Conservation (phyloP, 2,888 invertebrate genomes). For the Drosophila austrosaltans region DNA sequence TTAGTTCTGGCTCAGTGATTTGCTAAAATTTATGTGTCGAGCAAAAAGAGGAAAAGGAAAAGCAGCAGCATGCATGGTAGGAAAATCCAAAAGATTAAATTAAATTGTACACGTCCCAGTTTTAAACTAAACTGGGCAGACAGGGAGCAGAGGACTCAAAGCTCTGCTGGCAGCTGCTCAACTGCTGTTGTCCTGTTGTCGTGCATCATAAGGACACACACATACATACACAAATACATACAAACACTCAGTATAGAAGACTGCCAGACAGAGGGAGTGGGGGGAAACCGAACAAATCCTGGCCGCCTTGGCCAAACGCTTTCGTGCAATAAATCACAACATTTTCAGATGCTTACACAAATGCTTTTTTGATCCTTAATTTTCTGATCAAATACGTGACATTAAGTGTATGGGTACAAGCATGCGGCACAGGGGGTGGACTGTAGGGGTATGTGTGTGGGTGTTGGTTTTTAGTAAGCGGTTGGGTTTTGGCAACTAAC, state of each 20-base stretch:
- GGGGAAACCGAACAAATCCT: slow-evolving; percentile 1
- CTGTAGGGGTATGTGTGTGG: background rate
- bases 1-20: slow-evolving; percentile 51
- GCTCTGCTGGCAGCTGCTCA: slow-evolving; percentile 57
- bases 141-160: slow-evolving; percentile 21
- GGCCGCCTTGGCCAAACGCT: slow-evolving; percentile 53
- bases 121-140: slow-evolving; percentile 68
- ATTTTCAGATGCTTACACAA: slow-evolving; percentile 80
- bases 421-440: background rate
- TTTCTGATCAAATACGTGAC: slow-evolving; percentile 79
- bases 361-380: slow-evolving; percentile 80
- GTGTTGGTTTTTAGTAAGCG: too few species aligned
- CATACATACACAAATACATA: background rate
- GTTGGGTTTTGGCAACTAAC: slow-evolving; percentile 56
- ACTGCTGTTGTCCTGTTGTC: slow-evolving; percentile 31
- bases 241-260: background rate
- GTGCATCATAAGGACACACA: slow-evolving; percentile 60
- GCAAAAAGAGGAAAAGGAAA: slow-evolving; percentile 26
- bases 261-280: background rate
- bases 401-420: slow-evolving; percentile 51
- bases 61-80: slow-evolving; percentile 44
- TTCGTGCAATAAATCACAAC: slow-evolving; percentile 79
- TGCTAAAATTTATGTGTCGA: slow-evolving; percentile 55
- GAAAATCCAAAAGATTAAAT: slow-evolving; percentile 73
- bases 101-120: slow-evolving; percentile 78